Base-by-base conservation (phyloP, 2,888 invertebrate genomes). In the Nesidiocoris tenuis region DNA sequence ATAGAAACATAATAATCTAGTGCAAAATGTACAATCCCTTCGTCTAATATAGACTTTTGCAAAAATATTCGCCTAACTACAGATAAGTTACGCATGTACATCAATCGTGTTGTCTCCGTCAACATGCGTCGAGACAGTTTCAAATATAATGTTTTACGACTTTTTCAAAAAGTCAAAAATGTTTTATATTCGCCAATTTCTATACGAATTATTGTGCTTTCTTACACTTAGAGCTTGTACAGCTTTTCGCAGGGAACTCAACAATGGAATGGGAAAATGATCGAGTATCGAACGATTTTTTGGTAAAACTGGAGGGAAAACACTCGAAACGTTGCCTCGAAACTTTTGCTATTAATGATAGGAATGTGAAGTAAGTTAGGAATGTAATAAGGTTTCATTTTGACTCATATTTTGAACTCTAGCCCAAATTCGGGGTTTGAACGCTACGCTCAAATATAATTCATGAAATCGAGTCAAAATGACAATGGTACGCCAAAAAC, bases 21-120 rank as follows among this genome's bases (percentile, higher is more conserved):
- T 70, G 24, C 61, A 61, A 39, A 61, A 76, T 56, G 21, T 68
- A 63, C 59, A 76, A 63, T 54, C 61, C 66, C 56, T 67, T 63
- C 75, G 78, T 78, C 78, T 78, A 78, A 78, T 78, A 77, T 78
- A 78, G 78, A 78, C 78, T 75, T 68, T 59, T 67, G 39, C 39
- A 67, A 22, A 55, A 25, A 55, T 54, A 39, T 5, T 63, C 19
- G n/a, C 63, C 22, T 61, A 72, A 72, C 39, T 39, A 39, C 39
- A 61, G 68, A 75, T 68, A 65, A 75, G 68, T 68, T 23, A 75
- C 61, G 25, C 72, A 76, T 61, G 17, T 61, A 76, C 54, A 76
- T 61, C 66, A 61, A n/a, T n/a, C n/a, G n/a, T n/a, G n/a, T n/a
- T n/a, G n/a, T n/a, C n/a, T n/a, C n/a, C 61, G 61, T 61, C 18